phyloP scores from a whole-genome alignment of 2,113 vertebrate species.

The Vidua macroura region DNA sequence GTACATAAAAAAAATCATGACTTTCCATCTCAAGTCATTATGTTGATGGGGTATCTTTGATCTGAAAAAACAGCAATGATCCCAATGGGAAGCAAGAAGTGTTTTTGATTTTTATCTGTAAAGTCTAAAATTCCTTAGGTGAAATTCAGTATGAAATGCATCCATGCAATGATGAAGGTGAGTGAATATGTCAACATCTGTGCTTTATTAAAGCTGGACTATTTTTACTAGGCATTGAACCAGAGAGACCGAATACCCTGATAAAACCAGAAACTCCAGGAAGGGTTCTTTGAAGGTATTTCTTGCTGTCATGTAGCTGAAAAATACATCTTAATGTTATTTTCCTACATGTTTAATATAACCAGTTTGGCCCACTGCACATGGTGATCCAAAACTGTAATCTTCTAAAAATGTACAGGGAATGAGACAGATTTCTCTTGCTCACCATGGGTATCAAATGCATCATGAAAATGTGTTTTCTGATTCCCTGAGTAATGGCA shows the following conservation, averaged over 20 bases:
- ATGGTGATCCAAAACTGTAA: neutral
- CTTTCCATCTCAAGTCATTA: slow-evolving; percentile 55
- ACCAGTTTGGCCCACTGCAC: slow-evolving; percentile 32
- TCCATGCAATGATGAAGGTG: slow-evolving; percentile 75
- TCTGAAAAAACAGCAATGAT: slow-evolving; percentile 73
- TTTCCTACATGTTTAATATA: slow-evolving; percentile 60
- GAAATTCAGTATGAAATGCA: slow-evolving; percentile 82
- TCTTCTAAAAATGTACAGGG: neutral
- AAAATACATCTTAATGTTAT: slow-evolving; percentile 63
- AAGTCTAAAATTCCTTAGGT: slow-evolving; percentile 81
- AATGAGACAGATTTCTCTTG: neutral
- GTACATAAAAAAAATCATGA: slow-evolving; percentile 44
- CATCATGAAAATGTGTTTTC: neutral
- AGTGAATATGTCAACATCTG: slow-evolving; percentile 78
- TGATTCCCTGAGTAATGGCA: neutral
- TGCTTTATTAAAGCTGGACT: slow-evolving; percentile 76
- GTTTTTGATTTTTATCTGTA: slow-evolving; percentile 83
- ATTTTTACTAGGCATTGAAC: slow-evolving; percentile 79
- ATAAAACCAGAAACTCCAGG: slow-evolving; percentile 78
- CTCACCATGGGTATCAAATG: neutral
- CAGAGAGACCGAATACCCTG: slow-evolving; percentile 78
- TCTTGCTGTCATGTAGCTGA: slow-evolving; percentile 71
- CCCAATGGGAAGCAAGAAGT: slow-evolving; percentile 75
- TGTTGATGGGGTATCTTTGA: slow-evolving; percentile 69
- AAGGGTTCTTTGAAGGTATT: slow-evolving; percentile 74